These are phyloP conservation scores for Lerista edwardsae DNA, from an alignment of 2,797 vertebrate species.

Conservation along the genomic window DNA sequence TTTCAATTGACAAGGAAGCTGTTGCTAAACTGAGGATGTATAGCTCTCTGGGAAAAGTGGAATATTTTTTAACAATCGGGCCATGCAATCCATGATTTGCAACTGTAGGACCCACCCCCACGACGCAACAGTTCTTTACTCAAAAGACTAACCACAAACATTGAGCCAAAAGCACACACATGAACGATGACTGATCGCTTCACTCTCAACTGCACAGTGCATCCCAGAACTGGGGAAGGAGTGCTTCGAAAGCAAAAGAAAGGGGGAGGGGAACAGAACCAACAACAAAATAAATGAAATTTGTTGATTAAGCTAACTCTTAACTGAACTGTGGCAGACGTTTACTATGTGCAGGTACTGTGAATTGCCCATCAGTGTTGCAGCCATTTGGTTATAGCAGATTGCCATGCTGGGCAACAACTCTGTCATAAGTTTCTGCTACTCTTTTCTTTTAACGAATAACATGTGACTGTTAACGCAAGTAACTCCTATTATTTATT, in stretches of 20 bases:
- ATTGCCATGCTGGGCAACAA: slow-evolving; percentile 81
- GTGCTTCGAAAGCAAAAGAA: slow-evolving; percentile 60
- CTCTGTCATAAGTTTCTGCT: slow-evolving; percentile 84
- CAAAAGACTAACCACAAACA: slow-evolving; percentile 74
- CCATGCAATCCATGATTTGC: slow-evolving; percentile 73
- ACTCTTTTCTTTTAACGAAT: slow-evolving; percentile 91
- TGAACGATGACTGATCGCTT: slow-evolving; percentile 74
- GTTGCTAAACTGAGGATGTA: slow-evolving; percentile 78
- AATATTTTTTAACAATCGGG: slow-evolving; percentile 78
- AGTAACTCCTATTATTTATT: slow-evolving; percentile 99
- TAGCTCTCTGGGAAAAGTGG: slow-evolving; percentile 82
- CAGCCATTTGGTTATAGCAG: slow-evolving; percentile 82
- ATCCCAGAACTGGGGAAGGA: slow-evolving; percentile 67
- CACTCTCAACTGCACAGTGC: slow-evolving; percentile 69
- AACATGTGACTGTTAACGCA: slow-evolving; percentile 95
- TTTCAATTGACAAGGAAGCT: slow-evolving; percentile 78
- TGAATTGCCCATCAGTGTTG: slow-evolving; percentile 97
- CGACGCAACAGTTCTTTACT: slow-evolving; percentile 67
- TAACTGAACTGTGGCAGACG: slow-evolving; percentile 85
- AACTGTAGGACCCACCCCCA: slow-evolving; percentile 71
- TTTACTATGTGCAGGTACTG: slow-evolving; percentile 90
- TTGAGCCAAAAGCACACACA: slow-evolving; percentile 89
- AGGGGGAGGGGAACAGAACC: slow-evolving; percentile 55
- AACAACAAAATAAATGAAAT: slow-evolving; percentile 51
- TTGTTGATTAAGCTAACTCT: slow-evolving; percentile 80